Evolutionary conservation across 1,140 invertebrate species (phyloP).

Genomic region (Lutraria rhynchaena): DNA sequence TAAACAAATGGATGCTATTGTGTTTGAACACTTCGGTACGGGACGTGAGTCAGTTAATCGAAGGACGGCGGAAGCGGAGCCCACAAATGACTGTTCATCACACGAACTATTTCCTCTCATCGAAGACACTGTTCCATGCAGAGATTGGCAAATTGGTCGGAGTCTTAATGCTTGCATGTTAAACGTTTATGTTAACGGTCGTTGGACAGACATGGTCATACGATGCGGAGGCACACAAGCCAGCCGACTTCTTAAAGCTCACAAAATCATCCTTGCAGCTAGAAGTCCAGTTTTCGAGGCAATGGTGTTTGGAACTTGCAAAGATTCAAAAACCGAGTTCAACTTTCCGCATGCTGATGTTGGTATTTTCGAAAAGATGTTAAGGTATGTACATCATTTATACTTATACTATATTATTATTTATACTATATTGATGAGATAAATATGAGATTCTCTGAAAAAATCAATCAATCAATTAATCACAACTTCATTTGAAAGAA

Average conservation of each 20-base stretch:
- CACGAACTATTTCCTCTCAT: too few relatives aligned
- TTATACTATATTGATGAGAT: background rate
- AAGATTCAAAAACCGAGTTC: background rate
- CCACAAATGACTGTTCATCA: too few relatives aligned
- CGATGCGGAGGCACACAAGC: background rate
- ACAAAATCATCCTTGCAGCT: slow-evolving; percentile 11
- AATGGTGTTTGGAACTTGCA: slow-evolving; percentile 13
- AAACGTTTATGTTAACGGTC: background rate
- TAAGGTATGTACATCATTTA: background rate
- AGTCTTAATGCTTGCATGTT: background rate
- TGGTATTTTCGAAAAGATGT: background rate
- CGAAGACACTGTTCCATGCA: too few relatives aligned
- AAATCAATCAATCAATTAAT: too few relatives aligned
- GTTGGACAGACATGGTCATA: background rate
- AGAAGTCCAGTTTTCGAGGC: slow-evolving; percentile 16
- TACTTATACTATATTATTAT: background rate
- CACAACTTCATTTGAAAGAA: too few relatives aligned
- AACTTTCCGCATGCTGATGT: background rate
- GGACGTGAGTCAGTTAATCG: too few relatives aligned
- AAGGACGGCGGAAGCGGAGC: too few relatives aligned
- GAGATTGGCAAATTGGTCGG: background rate
- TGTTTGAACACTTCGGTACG: too few relatives aligned
- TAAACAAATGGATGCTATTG: too few relatives aligned
- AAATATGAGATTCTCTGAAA: background rate
- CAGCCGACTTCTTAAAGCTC: background rate